A percentile compares a stretch with the other conserved stretches of the same genome.
Evolutionary conservation across 2,113 vertebrate species (phyloP).

Genomic region (Indri indri): DNA sequence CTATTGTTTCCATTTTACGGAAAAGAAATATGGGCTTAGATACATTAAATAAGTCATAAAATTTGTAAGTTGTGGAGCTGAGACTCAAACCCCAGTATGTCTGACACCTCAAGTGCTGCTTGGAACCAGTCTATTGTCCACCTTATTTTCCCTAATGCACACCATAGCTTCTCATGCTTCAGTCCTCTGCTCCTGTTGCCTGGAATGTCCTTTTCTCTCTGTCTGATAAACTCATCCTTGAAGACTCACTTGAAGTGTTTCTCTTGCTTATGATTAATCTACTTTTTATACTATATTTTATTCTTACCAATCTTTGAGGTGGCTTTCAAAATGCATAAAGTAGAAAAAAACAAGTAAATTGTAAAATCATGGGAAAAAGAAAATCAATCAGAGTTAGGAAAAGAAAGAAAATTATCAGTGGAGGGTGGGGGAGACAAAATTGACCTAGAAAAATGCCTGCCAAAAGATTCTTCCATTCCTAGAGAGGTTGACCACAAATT

Average conservation of each 20-base stretch:
- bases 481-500: not conserved
- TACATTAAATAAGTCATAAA: not conserved
- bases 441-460: not conserved
- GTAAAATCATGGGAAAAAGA: not conserved
- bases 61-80: not conserved
- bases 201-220: not conserved
- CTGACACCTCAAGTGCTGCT: not conserved
- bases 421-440: not conserved
- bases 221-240: not conserved
- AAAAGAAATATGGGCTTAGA: not conserved
- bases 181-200: not conserved
- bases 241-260: not conserved
- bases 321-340: constrained; percentile 7
- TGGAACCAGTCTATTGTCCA: not conserved
- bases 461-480: not conserved
- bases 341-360: not conserved
- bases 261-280: not conserved
- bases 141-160: not conserved
- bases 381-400: not conserved
- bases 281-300: not conserved
- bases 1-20: not conserved
- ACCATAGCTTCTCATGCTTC: not conserved
- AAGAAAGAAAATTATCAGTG: not conserved
- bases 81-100: not conserved
- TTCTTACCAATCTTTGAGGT: constrained; percentile 15